phyloP scores from a whole-genome alignment of 1,140 invertebrate species.

The Leucophenga varia region DNA sequence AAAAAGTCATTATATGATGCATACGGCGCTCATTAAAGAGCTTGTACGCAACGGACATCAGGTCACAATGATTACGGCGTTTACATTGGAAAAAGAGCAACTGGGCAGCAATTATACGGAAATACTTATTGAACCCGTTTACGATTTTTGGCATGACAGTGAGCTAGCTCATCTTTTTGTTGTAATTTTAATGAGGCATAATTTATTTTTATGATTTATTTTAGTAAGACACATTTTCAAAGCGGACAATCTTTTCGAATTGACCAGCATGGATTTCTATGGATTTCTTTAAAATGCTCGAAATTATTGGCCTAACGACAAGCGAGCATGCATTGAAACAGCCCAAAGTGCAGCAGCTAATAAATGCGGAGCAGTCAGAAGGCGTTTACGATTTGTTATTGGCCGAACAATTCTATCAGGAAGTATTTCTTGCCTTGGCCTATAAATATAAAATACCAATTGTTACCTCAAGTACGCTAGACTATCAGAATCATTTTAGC shows the following conservation, averaged over 20 bases:
- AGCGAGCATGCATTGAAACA: conserved; percentile 49
- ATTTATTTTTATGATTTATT: neutral
- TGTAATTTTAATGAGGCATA: neutral
- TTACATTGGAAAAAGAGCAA: conserved; percentile 20
- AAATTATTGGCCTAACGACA: conserved; percentile 40
- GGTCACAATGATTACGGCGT: conserved; percentile 41
- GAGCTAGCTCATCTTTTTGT: conserved; percentile 4
- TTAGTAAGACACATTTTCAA: conserved; percentile 42
- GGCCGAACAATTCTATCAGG: conserved; percentile 54
- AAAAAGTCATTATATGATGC: conserved; percentile 47
- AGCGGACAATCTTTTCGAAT: conserved; percentile 40
- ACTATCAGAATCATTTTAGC: conserved; percentile 46
- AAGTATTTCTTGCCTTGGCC: conserved; percentile 51
- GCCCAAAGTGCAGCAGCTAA: conserved; percentile 50
- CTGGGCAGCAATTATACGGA: conserved; percentile 45
- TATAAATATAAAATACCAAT: conserved; percentile 51
- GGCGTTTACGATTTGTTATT: conserved; percentile 56
- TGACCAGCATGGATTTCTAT: conserved; percentile 38
- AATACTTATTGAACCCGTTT: conserved; percentile 43
- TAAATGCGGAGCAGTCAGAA: conserved; percentile 38
- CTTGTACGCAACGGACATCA: conserved; percentile 37
- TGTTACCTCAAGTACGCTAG: conserved; percentile 47
- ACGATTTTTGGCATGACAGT: conserved; percentile 46
- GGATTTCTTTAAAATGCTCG: conserved; percentile 45
- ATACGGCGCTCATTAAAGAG: conserved; percentile 36